Percentiles rank a stretch among this genome's conserved stretches.
Conservation (phyloP, 2,113 vertebrate genomes). For the Cricetomys ansorgei region DNA sequence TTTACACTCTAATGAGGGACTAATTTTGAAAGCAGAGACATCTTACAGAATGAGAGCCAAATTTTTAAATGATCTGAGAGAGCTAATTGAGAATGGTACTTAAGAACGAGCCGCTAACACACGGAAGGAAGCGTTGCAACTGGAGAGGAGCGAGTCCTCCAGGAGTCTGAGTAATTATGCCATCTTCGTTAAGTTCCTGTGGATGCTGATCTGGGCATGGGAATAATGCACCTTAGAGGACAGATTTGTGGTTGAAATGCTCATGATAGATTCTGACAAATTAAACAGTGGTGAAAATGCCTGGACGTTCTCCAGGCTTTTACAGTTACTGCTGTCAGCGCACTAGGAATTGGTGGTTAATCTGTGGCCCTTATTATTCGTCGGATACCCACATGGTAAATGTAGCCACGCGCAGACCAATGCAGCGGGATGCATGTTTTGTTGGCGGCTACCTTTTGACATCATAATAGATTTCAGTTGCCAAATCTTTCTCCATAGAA, state of each 20-base stretch:
- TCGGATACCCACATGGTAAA: slow-evolving; percentile 87
- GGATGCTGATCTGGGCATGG: slow-evolving; percentile 58
- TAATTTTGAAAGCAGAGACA: slow-evolving; percentile 77
- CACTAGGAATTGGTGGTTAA: slow-evolving; percentile 86
- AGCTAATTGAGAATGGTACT: slow-evolving; percentile 72
- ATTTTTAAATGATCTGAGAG: slow-evolving; percentile 79
- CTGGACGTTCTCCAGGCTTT: slow-evolving; percentile 88
- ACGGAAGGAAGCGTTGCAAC: slow-evolving; percentile 49
- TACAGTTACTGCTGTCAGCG: slow-evolving; percentile 88
- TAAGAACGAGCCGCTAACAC: slow-evolving; percentile 70
- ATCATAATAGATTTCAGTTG: slow-evolving; percentile 89
- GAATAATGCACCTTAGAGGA: slow-evolving; percentile 81
- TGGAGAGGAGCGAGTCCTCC: slow-evolving; percentile 56
- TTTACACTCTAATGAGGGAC: slow-evolving; percentile 66
- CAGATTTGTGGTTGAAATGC: slow-evolving; percentile 86
- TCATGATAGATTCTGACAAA: slow-evolving; percentile 88
- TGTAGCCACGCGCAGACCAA: slow-evolving; percentile 83
- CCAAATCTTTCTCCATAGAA: slow-evolving; percentile 83
- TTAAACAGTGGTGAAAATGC: slow-evolving; percentile 88
- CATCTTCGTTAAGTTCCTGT: slow-evolving; percentile 76
- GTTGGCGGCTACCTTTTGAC: slow-evolving; percentile 89
- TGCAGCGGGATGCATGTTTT: slow-evolving; percentile 86
- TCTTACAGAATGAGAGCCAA: slow-evolving; percentile 69
- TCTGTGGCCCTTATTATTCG: slow-evolving; percentile 88
- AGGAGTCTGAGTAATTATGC: slow-evolving; percentile 71